Percentiles rank a stretch among this genome's conserved stretches.
These are phyloP conservation scores for Molanna angustata DNA, from an alignment of 2,888 invertebrate genomes.

Conservation along the genomic window DNA sequence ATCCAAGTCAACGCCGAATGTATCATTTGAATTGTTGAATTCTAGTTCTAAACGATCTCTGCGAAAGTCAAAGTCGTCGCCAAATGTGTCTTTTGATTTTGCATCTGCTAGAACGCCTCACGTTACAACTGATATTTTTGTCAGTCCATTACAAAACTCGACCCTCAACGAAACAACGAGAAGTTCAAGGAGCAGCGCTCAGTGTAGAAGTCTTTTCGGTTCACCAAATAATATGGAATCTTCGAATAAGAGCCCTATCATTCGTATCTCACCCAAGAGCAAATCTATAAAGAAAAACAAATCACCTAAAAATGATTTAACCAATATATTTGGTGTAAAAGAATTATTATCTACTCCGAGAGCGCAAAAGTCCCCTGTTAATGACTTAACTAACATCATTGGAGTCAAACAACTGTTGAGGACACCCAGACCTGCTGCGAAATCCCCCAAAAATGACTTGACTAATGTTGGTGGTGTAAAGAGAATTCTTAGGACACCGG, in stretches of 20 bases:
- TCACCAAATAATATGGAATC: slow-evolving; percentile 44
- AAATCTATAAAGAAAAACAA: slow-evolving; percentile 39
- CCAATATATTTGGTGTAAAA: slow-evolving; percentile 43
- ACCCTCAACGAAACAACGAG: background rate
- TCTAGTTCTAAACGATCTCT: background rate
- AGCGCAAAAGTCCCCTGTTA: slow-evolving; percentile 39
- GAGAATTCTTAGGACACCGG: slow-evolving; percentile 33
- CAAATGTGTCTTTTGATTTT: background rate
- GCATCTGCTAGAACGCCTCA: background rate
- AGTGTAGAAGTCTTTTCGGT: slow-evolving; percentile 22
- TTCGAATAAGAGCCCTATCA: slow-evolving; percentile 41
- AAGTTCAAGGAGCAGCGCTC: background rate
- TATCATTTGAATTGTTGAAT: slow-evolving; percentile 33
- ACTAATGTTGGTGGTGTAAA: slow-evolving; percentile 45
- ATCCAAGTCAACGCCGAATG: slow-evolving; percentile 35
- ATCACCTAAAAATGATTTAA: slow-evolving; percentile 43
- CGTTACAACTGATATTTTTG: too few relatives aligned
- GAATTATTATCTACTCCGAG: slow-evolving; percentile 39
- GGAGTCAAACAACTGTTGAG: slow-evolving; percentile 41
- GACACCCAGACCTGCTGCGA: slow-evolving; percentile 34
- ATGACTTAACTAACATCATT: slow-evolving; percentile 40
- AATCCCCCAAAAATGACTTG: slow-evolving; percentile 42
- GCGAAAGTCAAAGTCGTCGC: background rate
- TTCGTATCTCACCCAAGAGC: background rate
- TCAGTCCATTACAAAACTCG: background rate